Conservation (phyloP, 2,888 invertebrate genomes). For the Meteorus cinctellus region DNA sequence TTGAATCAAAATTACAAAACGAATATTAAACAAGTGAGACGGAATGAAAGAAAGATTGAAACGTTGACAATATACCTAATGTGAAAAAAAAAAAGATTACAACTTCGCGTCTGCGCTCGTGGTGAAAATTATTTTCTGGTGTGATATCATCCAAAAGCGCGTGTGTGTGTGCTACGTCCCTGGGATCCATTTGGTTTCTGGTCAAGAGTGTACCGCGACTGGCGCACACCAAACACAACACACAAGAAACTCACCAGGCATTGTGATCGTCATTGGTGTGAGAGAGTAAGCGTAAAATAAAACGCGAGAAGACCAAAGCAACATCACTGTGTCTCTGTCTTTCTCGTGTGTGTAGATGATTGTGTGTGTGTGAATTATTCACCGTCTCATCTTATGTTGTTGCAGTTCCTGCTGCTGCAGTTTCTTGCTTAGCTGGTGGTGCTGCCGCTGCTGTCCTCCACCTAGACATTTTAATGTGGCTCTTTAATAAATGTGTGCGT, state of each 20-base stretch:
- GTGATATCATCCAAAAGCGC: conserved; percentile 50
- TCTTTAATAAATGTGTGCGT: conserved; percentile 10
- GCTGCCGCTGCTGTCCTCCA: conserved; percentile 2
- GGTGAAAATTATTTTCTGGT: conserved; percentile 30
- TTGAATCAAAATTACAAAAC: too few species aligned
- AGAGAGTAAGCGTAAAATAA: background rate
- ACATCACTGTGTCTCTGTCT: background rate
- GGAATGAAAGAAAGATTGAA: too few species aligned
- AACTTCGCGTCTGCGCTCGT: conserved; percentile 52
- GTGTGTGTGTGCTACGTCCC: conserved; percentile 49
- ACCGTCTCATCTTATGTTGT: background rate
- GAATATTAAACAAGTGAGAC: too few species aligned
- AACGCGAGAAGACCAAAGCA: background rate
- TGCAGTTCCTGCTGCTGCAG: background rate
- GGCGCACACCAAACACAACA: background rate
- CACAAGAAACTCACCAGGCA: conserved; percentile 35
- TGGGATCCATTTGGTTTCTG: conserved; percentile 42
- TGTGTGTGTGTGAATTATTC: background rate
- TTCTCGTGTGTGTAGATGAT: background rate
- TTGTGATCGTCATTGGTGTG: background rate
- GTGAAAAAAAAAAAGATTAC: conserved; percentile 27
- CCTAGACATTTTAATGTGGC: background rate
- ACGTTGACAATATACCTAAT: background rate
- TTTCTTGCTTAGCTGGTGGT: background rate
- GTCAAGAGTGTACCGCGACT: conserved; percentile 12